A percentile compares a stretch with the other conserved stretches of the same genome.
phyloP scores from a whole-genome alignment of 2,888 invertebrate genomes.

The Pelosia muscerda region DNA sequence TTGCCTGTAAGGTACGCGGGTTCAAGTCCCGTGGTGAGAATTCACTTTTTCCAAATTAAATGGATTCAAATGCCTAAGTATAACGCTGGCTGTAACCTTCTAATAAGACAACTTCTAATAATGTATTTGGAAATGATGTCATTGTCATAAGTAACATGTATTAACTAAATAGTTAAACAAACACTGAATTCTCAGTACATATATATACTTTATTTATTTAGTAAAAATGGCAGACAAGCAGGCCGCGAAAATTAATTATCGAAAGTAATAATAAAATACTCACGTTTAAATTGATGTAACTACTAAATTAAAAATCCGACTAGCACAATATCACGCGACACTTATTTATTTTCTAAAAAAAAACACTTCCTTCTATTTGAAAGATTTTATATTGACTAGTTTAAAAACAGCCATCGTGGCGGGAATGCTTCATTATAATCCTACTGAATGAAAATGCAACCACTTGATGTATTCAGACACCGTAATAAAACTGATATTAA shows the following conservation, averaged over 20 bases:
- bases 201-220: background rate
- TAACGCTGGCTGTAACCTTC: background rate
- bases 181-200: background rate
- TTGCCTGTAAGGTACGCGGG: too few species aligned
- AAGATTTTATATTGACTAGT: constrained; percentile 51
- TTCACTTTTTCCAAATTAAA: too few species aligned
- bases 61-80: too few species aligned
- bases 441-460: constrained; percentile 29
- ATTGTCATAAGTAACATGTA: constrained; percentile 4
- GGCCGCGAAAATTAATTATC: background rate
- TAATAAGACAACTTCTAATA: background rate
- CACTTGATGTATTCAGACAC: rapidly evolving
- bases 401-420: constrained; percentile 58
- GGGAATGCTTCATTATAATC: constrained; percentile 56
- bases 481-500: constrained; percentile 26
- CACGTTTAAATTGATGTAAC: constrained; percentile 22
- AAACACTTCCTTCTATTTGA: constrained; percentile 30
- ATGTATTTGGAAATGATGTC: constrained; percentile 22
- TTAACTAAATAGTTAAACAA: background rate
- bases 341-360: constrained; percentile 22
- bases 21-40: too few species aligned
- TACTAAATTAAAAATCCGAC: constrained; percentile 31
- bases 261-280: constrained; percentile 13
- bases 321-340: constrained; percentile 34
- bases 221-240: background rate